Conservation (phyloP, 2,888 invertebrate genomes). For the Mythimna albipuncta region DNA sequence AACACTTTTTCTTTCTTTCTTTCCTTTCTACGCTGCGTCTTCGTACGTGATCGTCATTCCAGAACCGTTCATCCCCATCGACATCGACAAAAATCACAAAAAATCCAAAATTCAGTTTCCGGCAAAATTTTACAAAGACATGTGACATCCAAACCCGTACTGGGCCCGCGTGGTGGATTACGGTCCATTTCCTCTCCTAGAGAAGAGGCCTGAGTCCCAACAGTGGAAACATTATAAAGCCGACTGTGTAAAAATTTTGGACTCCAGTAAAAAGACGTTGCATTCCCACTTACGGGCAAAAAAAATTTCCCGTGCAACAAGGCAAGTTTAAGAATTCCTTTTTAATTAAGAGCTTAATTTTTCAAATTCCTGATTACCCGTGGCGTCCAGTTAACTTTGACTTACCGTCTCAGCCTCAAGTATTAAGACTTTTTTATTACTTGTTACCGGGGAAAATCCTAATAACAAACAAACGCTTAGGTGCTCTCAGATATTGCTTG, state of each 20-base stretch:
- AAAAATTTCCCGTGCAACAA: slow-evolving; percentile 30
- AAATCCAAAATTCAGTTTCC: background rate
- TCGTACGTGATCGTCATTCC: too few relatives aligned
- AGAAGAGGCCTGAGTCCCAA: too few relatives aligned
- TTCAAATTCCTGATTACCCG: slow-evolving; percentile 80
- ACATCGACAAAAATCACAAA: too few relatives aligned
- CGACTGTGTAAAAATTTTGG: background rate
- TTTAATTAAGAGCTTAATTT: slow-evolving; percentile 82
- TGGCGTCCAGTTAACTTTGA: slow-evolving; percentile 76
- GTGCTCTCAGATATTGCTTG: slow-evolving; percentile 45
- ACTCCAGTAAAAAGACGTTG: slow-evolving; percentile 1
- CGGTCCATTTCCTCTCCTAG: too few relatives aligned
- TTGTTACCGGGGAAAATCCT: slow-evolving; percentile 76
- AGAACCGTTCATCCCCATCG: too few relatives aligned
- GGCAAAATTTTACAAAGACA: background rate
- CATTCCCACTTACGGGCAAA: slow-evolving; percentile 2
- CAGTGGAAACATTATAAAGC: too few relatives aligned
- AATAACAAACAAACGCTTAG: slow-evolving; percentile 72
- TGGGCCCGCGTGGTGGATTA: too few relatives aligned
- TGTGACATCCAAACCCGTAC: too few relatives aligned
- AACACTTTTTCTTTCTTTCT: too few relatives aligned
- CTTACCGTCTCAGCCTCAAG: slow-evolving; percentile 70
- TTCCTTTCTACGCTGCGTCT: too few relatives aligned
- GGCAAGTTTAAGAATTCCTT: slow-evolving; percentile 68
- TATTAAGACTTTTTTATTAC: slow-evolving; percentile 82